Conservation (phyloP, 1,140 invertebrate genomes). For the Apis laboriosa region DNA sequence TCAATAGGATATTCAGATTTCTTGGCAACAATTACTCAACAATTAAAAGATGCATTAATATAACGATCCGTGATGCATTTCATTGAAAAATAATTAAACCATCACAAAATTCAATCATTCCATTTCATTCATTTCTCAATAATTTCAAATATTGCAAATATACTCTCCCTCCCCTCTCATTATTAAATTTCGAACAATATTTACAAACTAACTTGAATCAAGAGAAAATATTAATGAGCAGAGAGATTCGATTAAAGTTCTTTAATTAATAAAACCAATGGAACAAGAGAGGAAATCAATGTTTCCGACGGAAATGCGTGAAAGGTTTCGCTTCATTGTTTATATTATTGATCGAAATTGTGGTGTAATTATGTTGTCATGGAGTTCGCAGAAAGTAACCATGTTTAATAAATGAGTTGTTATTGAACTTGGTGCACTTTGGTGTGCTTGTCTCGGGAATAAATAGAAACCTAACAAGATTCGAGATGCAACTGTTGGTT, state of each 20-base stretch:
- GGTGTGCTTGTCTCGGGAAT: neutral
- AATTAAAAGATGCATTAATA: neutral
- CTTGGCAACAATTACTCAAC: neutral
- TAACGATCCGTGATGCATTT: neutral
- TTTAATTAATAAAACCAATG: neutral
- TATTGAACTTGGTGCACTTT: conserved; percentile 25
- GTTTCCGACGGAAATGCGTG: neutral
- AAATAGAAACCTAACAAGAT: conserved; percentile 17
- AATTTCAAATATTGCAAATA: neutral
- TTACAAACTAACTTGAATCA: neutral
- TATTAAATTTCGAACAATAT: too few species aligned
- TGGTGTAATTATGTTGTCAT: neutral
- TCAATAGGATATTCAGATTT: neutral
- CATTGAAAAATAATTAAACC: neutral
- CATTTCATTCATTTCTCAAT: neutral
- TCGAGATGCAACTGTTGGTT: neutral
- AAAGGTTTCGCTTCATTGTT: neutral
- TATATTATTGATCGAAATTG: neutral
- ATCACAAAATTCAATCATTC: neutral
- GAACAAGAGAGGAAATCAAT: neutral
- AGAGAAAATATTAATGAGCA: neutral
- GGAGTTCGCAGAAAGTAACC: neutral
- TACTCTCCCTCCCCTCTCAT: neutral
- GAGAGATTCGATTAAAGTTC: neutral
- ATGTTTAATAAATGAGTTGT: conserved; percentile 1